phyloP scores from a whole-genome alignment of 2,888 invertebrate species.

The Poecilobothrus nobilitatus region DNA sequence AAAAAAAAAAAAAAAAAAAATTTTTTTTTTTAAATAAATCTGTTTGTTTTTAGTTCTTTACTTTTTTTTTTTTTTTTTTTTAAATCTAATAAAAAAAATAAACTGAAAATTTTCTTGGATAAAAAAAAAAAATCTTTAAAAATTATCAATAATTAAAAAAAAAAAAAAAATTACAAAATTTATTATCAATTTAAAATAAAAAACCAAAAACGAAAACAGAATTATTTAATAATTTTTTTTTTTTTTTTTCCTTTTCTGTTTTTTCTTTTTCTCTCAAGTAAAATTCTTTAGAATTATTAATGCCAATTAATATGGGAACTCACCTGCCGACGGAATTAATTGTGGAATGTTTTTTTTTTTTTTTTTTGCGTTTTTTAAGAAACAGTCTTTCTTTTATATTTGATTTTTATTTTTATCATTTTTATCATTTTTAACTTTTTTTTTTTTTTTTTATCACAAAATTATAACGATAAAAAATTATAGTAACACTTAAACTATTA shows the following conservation, averaged over 20 bases:
- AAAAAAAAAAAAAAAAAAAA: no score
- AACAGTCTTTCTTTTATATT: constrained; percentile 14
- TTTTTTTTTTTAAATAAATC: background rate
- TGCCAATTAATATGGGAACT: constrained; percentile 25
- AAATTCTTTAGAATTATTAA: background rate
- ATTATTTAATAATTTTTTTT: background rate
- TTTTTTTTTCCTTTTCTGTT: background rate
- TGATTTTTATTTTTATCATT: constrained; percentile 16
- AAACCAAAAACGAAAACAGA: constrained; percentile 36
- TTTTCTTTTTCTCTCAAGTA: background rate
- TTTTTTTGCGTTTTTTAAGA: no score
- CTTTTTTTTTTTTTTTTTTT: constrained; percentile 17
- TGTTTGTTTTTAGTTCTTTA: constrained; percentile 11
- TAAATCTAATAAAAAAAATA: constrained; percentile 15
- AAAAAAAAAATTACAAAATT: no score
- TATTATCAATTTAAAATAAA: constrained; percentile 19
- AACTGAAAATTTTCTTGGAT: no score
- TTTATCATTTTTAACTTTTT: constrained; percentile 11
- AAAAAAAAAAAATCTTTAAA: no score
- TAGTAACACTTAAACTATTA: background rate
- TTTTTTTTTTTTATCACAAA: constrained; percentile 7
- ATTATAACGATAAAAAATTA: background rate
- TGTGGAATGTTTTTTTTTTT: no score
- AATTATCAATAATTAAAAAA: no score
- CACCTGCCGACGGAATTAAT: constrained; percentile 35